Evolutionary conservation across 2,797 vertebrate genomes (phyloP).

Genomic region (Gymnothorax reevesii): DNA sequence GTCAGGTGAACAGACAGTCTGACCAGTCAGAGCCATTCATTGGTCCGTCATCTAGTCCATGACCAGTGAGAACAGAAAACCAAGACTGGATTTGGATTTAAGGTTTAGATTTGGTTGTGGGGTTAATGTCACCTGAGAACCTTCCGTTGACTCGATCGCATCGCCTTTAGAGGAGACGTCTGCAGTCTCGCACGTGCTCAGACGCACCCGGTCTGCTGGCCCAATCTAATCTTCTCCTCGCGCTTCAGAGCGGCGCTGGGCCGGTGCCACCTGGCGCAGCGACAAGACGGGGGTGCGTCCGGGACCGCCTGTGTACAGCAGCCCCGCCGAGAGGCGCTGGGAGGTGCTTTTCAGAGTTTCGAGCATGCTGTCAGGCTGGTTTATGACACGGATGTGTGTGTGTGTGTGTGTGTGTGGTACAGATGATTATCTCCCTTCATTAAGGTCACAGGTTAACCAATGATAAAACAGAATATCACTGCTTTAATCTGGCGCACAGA

Average conservation of each 20-base stretch:
- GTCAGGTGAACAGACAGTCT: too few relatives aligned
- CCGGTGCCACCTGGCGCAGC: conserved; percentile 35
- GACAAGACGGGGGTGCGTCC: conserved; percentile 45
- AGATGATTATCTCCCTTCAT: conserved; percentile 50
- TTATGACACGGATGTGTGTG: conserved; percentile 19
- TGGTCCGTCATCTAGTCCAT: too few relatives aligned
- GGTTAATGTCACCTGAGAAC: too few relatives aligned
- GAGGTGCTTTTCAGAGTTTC: conserved; percentile 45
- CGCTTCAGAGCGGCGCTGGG: conserved; percentile 1
- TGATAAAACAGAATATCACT: not conserved
- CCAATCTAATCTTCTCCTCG: not conserved
- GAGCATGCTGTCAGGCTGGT: conserved; percentile 56
- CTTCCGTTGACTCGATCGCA: too few relatives aligned
- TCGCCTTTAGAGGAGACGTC: not conserved
- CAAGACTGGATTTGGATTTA: too few relatives aligned
- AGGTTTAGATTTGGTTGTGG: not conserved
- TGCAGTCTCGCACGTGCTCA: not conserved
- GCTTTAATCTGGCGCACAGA: too few relatives aligned
- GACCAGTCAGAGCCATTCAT: too few relatives aligned
- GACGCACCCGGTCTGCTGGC: not conserved
- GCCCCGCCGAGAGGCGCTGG: conserved; percentile 43
- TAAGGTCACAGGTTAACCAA: conserved; percentile 49
- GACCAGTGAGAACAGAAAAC: too few relatives aligned
- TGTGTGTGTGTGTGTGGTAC: not conserved
- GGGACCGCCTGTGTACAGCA: conserved; percentile 58